Evolutionary conservation across 2,113 vertebrate species (phyloP).

Genomic region (Leiothrix lutea): DNA sequence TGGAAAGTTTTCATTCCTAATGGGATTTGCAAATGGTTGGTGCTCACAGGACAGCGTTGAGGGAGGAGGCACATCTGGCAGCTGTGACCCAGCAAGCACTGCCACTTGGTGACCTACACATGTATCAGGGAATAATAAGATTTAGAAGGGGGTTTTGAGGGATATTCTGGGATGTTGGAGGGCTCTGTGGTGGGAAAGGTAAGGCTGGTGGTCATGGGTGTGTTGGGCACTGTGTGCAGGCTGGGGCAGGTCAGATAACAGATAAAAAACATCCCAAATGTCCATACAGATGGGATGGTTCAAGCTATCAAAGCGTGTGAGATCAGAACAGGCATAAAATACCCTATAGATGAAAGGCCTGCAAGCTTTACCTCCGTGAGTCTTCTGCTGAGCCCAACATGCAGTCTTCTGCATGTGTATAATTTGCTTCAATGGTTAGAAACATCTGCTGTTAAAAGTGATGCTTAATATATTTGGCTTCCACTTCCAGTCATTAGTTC

Average conservation of each 20-base stretch:
- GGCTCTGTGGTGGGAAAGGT: background rate
- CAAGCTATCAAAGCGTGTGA: background rate
- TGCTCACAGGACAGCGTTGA: background rate
- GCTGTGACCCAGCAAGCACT: rapidly evolving
- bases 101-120: background rate
- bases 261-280: background rate
- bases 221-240: rapidly evolving
- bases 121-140: background rate
- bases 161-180: background rate
- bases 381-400: constrained; percentile 46
- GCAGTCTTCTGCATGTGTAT: background rate
- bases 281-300: background rate
- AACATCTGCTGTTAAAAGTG: constrained; percentile 69
- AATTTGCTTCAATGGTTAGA: constrained; percentile 55
- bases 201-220: background rate
- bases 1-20: background rate
- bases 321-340: background rate
- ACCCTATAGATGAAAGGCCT: background rate
- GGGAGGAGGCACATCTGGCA: background rate
- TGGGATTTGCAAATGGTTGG: background rate
- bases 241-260: background rate
- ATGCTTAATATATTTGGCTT: constrained; percentile 64
- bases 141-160: background rate
- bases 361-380: background rate
- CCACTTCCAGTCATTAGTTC: constrained; percentile 57